These are phyloP conservation scores for Chrysocyon brachyurus DNA, from an alignment of 2,797 vertebrate species.

Conservation along the genomic window DNA sequence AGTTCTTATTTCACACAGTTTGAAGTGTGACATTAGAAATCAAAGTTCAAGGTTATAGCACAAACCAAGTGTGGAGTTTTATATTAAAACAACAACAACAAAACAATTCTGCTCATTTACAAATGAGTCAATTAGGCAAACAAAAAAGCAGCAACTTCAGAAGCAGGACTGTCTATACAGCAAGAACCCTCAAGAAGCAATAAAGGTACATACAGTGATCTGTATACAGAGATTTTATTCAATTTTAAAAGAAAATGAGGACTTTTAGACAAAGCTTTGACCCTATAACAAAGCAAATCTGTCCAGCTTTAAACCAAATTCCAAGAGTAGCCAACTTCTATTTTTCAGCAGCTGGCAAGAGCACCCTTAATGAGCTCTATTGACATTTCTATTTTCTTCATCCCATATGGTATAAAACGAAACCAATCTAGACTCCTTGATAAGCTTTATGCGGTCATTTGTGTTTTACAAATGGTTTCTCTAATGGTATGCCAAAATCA, in stretches of 20 bases:
- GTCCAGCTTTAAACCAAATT: slow-evolving; percentile 90
- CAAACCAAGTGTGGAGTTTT: slow-evolving; percentile 88
- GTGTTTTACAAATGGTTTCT: slow-evolving; percentile 83
- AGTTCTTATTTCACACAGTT: slow-evolving; percentile 90
- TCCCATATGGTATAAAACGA: slow-evolving; percentile 85
- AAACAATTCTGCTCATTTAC: slow-evolving; percentile 89
- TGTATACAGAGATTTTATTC: slow-evolving; percentile 90
- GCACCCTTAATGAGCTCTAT: slow-evolving; percentile 86
- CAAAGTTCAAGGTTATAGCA: slow-evolving; percentile 88
- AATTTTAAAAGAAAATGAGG: slow-evolving; percentile 88
- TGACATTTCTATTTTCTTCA: slow-evolving; percentile 86
- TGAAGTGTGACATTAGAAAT: slow-evolving; percentile 89
- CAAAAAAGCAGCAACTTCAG: slow-evolving; percentile 89
- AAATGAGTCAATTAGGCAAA: slow-evolving; percentile 88
- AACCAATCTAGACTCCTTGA: slow-evolving; percentile 87
- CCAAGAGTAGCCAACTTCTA: slow-evolving; percentile 87
- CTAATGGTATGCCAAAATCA: slow-evolving; percentile 81
- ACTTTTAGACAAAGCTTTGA: slow-evolving; percentile 91
- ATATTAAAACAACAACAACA: slow-evolving; percentile 80
- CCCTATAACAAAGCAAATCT: slow-evolving; percentile 90
- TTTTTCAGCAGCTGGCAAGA: slow-evolving; percentile 89
- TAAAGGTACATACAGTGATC: slow-evolving; percentile 91
- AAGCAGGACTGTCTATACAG: slow-evolving; percentile 90
- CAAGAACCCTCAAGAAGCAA: slow-evolving; percentile 88
- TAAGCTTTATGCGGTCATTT: slow-evolving; percentile 85